A percentile compares a stretch with the other conserved stretches of the same genome.
Conservation (phyloP, 2,113 vertebrate species). For the Thermophis baileyi region DNA sequence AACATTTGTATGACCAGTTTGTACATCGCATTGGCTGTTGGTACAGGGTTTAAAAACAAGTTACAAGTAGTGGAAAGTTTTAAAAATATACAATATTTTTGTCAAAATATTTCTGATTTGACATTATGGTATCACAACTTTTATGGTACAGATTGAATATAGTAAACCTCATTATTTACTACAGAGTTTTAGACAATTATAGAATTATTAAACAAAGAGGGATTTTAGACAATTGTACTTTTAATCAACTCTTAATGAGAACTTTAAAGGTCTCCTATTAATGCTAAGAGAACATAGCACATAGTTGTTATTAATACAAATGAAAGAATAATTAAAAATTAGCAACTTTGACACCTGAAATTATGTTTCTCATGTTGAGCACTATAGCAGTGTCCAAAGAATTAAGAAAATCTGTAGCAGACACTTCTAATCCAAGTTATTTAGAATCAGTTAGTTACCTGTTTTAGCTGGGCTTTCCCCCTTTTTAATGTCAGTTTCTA, state of each 20-base stretch:
- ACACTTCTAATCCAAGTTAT: background rate
- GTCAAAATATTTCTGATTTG: slow-evolving; percentile 1
- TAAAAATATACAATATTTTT: background rate
- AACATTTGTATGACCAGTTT: slow-evolving; percentile 41
- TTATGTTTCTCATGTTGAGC: background rate
- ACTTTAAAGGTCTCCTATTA: slow-evolving; percentile 1
- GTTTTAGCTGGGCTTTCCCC: slow-evolving; percentile 30
- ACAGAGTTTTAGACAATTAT: background rate
- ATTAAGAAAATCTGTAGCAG: background rate
- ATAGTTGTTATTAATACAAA: background rate
- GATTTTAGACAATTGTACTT: slow-evolving; percentile 36
- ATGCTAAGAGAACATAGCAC: slow-evolving; percentile 6
- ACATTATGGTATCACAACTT: background rate
- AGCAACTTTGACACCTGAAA: slow-evolving; percentile 14
- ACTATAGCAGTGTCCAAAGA: background rate
- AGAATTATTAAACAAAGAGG: background rate
- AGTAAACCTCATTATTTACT: background rate
- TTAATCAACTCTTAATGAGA: slow-evolving; percentile 21
- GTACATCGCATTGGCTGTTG: background rate
- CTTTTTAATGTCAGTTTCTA: slow-evolving; percentile 45
- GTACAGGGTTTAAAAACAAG: slow-evolving; percentile 29
- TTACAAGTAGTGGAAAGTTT: slow-evolving; percentile 35
- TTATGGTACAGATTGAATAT: background rate
- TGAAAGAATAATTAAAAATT: slow-evolving; percentile 10
- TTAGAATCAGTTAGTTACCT: slow-evolving; percentile 19